Base-by-base conservation (phyloP, 2,888 invertebrate genomes). In the Melikaiella ostensackeni region DNA sequence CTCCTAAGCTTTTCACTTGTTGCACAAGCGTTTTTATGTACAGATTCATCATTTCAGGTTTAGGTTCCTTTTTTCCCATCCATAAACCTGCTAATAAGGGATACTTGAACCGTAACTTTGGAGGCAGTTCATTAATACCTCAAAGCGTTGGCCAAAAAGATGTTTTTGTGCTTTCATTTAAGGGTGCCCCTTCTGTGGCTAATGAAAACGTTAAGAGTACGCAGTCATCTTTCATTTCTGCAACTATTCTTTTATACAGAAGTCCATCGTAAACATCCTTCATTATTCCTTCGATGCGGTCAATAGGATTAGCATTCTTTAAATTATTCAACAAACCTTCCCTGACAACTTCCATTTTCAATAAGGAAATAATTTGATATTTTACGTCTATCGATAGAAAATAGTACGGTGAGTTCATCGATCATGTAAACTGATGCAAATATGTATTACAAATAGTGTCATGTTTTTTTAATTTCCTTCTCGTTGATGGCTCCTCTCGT, bases 61-160 rank as follows among this genome's bases (percentile, higher is more conserved):
- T 61, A 13, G 62, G 77, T 77, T 77, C 77, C n/a, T 74, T 77
- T 19, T 66, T 64, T 0, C 64, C 73, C 35, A 76, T 19, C 64
- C 77, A 77, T 35, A 73, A 57, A 30, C 77, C 77, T 11, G 77
- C 73, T 27, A 77, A 38, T 30, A 73, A 46, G 16, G 62, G 27
- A 46, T 77, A 62, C 2, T 27, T 13, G 38, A 77, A 73, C 16
- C 77, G 55, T 19, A 77, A 19, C 5, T 59, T 9, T 9, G 77
- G 73, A 30, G 77, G 42, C 35, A 77, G 24, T 66, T 77, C 73
- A 35, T 77, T 77, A 16, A 77, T 3, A 46, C 57, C 33, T 6
- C 73, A 9, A 38, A 73, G 50, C 6, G 19, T 46, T 33, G 70
- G 70, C 70, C 76, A 76, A 66, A 66, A 42, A 1, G 66, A 50